phyloP scores from a whole-genome alignment of 2,113 vertebrate genomes.

The Pandion haliaetus region DNA sequence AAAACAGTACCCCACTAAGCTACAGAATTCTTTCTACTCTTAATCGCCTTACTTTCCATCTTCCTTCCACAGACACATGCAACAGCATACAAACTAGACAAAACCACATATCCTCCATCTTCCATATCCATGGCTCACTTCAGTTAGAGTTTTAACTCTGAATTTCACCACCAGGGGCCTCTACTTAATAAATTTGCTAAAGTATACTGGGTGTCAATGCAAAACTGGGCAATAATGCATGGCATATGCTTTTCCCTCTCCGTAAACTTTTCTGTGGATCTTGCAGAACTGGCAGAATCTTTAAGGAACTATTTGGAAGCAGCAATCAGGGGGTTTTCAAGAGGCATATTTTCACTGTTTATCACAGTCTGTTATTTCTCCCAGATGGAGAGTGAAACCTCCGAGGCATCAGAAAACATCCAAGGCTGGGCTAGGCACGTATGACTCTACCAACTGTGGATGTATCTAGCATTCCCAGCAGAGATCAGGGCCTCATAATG shows the following conservation, averaged over 20 bases:
- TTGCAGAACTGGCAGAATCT: background rate
- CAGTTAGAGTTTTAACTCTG: background rate
- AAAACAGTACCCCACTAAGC: background rate
- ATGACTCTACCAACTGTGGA: background rate
- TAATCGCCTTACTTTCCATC: background rate
- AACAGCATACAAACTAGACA: background rate
- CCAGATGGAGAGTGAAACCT: background rate
- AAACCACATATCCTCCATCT: background rate
- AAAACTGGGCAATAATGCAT: background rate
- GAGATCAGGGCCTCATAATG: background rate
- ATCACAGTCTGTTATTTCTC: background rate
- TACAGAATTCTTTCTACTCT: background rate
- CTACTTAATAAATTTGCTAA: background rate
- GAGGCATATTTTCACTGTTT: background rate
- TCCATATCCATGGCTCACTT: background rate
- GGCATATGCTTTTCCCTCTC: background rate
- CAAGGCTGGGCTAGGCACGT: background rate
- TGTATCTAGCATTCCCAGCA: background rate
- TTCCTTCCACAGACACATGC: background rate
- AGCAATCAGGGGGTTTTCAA: background rate
- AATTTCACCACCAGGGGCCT: background rate
- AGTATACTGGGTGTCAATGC: background rate
- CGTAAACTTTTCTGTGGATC: background rate
- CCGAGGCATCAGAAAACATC: background rate
- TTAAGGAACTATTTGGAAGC: background rate